Evolutionary conservation across 2,113 vertebrate species (phyloP).

Genomic region (Coregonus clupeaformis): DNA sequence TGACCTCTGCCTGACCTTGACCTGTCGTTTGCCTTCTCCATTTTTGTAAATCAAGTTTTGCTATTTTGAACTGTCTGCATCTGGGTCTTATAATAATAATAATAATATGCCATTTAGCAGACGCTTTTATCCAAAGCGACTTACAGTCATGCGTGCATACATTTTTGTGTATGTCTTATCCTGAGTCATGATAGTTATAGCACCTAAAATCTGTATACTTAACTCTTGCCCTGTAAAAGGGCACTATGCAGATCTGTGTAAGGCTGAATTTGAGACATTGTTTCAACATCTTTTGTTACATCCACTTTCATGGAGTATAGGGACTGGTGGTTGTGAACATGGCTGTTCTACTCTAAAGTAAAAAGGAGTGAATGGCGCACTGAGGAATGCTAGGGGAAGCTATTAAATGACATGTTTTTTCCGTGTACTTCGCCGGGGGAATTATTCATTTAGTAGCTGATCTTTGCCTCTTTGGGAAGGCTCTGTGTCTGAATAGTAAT

Average conservation of each 20-base stretch:
- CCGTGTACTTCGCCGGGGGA: constrained; percentile 50
- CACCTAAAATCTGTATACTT: constrained; percentile 45
- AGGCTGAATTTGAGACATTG: constrained; percentile 39
- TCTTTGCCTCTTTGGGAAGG: constrained; percentile 35
- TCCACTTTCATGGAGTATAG: constrained; percentile 37
- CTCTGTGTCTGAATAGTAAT: constrained; percentile 48
- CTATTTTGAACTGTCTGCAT: too few species aligned
- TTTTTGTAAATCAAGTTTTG: too few species aligned
- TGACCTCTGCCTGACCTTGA: too few species aligned
- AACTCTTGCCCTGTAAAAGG: constrained; percentile 47
- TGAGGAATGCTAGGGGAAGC: constrained; percentile 33
- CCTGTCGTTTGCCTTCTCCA: too few species aligned
- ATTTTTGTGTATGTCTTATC: too few species aligned
- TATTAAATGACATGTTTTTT: constrained; percentile 46
- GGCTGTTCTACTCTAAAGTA: constrained; percentile 6
- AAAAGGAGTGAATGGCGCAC: constrained; percentile 14
- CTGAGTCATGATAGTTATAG: too few species aligned
- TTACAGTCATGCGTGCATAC: too few species aligned
- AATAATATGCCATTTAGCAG: too few species aligned
- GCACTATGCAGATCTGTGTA: constrained; percentile 16
- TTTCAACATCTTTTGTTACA: constrained; percentile 42
- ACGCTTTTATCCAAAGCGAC: too few species aligned
- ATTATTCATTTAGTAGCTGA: constrained; percentile 55
- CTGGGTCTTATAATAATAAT: too few species aligned
- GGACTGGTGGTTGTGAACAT: constrained; percentile 22